Evolutionary conservation across 1,140 invertebrate species (phyloP).

Genomic region (Procambarus virginalis): DNA sequence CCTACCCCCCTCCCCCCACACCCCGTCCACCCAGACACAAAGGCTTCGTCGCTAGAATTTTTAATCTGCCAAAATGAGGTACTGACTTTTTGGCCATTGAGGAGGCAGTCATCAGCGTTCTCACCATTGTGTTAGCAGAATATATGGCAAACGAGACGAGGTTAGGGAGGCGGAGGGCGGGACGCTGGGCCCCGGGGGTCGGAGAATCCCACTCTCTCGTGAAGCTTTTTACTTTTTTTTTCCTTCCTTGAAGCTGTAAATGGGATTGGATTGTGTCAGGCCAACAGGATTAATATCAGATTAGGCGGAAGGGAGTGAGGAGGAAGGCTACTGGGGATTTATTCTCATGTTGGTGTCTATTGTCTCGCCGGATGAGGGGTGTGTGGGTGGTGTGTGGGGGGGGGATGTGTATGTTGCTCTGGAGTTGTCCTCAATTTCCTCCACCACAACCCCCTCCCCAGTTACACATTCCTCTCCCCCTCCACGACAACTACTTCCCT

Average conservation of each 20-base stretch:
- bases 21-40: constrained; percentile 12
- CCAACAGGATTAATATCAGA: constrained; percentile 16
- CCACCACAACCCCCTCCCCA: no score
- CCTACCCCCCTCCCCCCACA: no score
- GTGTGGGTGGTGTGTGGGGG: no score
- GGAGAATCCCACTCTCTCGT: constrained; percentile 7
- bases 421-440: no score
- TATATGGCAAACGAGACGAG: constrained; percentile 27
- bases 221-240: no score
- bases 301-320: not conserved
- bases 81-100: constrained; percentile 37
- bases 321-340: not conserved
- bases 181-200: not conserved
- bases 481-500: no score
- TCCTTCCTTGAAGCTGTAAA: constrained; percentile 14
- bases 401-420: no score
- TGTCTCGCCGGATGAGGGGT: not conserved
- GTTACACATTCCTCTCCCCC: no score
- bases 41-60: constrained; percentile 40
- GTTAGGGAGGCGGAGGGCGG: not conserved
- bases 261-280: constrained; percentile 35
- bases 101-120: constrained; percentile 34
- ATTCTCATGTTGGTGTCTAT: not conserved
- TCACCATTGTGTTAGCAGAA: constrained; percentile 33
- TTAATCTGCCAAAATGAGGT: constrained; percentile 38